phyloP scores from a whole-genome alignment of 2,113 vertebrate genomes.

The Oxyruncus cristatus region DNA sequence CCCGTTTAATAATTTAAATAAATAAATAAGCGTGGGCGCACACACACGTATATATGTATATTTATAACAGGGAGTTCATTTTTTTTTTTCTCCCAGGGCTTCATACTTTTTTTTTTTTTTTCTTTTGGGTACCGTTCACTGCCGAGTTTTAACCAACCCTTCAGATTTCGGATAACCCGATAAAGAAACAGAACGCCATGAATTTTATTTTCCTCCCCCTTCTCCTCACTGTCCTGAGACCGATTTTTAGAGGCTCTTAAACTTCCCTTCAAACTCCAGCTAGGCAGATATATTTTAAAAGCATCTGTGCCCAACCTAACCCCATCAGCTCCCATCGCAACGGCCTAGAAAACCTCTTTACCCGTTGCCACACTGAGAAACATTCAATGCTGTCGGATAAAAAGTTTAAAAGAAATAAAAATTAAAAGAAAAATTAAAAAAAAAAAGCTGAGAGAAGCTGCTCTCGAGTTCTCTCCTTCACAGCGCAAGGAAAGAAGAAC shows the following conservation, averaged over 20 bases:
- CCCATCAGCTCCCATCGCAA: background rate
- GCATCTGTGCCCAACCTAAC: background rate
- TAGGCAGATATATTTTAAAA: conserved; percentile 11
- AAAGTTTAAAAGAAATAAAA: background rate
- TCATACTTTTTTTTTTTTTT: background rate
- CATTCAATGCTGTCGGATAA: background rate
- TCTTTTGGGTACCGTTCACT: background rate
- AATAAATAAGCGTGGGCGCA: conserved; percentile 26
- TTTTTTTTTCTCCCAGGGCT: background rate
- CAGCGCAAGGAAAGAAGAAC: background rate
- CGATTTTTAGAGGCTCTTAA: background rate
- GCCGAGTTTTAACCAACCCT: conserved; percentile 14
- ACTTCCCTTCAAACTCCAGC: conserved; percentile 13
- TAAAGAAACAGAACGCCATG: background rate
- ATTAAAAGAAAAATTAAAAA: background rate
- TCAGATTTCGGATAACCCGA: background rate
- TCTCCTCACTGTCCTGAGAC: background rate
- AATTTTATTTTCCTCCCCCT: background rate
- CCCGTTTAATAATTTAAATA: conserved; percentile 51
- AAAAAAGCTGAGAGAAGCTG: background rate
- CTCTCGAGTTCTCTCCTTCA: background rate
- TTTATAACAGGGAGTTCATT: background rate
- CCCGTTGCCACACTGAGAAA: background rate
- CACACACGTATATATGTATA: background rate
- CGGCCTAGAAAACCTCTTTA: background rate